Evolutionary conservation across 2,797 vertebrate genomes (phyloP), one percentile per base, ranked within the genome.

Genomic region (Enteromius mattozi): DNA sequence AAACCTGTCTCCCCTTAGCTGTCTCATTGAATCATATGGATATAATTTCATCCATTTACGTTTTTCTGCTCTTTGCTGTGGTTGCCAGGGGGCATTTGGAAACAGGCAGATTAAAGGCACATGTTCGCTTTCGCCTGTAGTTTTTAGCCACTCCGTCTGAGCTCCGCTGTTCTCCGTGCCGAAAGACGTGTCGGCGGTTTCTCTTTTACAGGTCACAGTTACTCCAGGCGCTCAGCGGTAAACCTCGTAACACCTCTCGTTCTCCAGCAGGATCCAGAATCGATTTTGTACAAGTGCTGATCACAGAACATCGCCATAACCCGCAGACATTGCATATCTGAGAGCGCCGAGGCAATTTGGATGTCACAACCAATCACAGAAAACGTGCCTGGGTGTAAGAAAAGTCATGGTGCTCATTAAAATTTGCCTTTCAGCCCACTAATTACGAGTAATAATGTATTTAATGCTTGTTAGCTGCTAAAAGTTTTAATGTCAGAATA

Each of bases 11-110:
- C 93, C 94, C 93, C 92, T 95, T 94, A 93, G 95, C 95, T 94
- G 94, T 95, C 94, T 95, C 90, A 92, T 95, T 95, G 94, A 96
- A 96, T 96, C 96, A 94, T 96, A 95, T 96, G 95, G 95, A 96
- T 96, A 95, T 95, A 92, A 95, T 96, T 96, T 96, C 92, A 96
- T 94, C 96, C 95, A 95, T 96, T 96, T 96, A 95, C 88, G 88
- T 93, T 94, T 91, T 94, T 95, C 91, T 92, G 91, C 95, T 95
- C 95, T 96, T 95, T 94, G 92, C 92, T 96, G 94, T 93, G 93
- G 95, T 95, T 95, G 94, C 95, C 95, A 95, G 91, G 89, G 94
- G 93, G 93, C 94, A 92, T 95, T 96, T 97, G 94, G 95, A 97
- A 95, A 92, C 92, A 88, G 82, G 83, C 91, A 96, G 94, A 96